Evolutionary conservation across 2,797 vertebrate genomes (phyloP).

Genomic region (Serranus cabrilla): DNA sequence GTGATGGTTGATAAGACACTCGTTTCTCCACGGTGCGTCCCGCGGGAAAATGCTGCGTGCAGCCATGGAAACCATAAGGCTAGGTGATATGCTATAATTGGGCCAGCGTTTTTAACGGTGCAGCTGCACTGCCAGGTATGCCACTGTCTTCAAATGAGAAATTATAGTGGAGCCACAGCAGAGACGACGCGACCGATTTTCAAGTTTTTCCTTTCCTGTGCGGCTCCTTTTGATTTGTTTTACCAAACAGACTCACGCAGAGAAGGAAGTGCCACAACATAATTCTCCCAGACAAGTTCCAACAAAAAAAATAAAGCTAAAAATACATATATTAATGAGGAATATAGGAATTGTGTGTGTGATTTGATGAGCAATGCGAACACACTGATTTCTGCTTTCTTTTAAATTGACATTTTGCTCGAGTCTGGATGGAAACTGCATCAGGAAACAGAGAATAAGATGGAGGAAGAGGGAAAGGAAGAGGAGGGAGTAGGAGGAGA

Average conservation of each 20-base stretch:
- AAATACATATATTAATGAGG: neutral
- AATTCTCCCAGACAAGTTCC: constrained; percentile 24
- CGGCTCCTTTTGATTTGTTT: constrained; percentile 42
- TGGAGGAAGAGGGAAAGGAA: constrained; percentile 59
- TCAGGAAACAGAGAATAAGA: constrained; percentile 57
- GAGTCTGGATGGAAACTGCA: constrained; percentile 43
- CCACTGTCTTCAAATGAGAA: constrained; percentile 87
- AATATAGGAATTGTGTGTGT: neutral
- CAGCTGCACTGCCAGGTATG: constrained; percentile 88
- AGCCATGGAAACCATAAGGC: constrained; percentile 95
- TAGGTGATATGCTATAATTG: constrained; percentile 93
- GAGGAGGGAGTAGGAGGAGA: constrained; percentile 62
- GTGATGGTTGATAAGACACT: constrained; percentile 94
- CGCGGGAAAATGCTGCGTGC: constrained; percentile 89
- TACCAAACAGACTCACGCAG: constrained; percentile 27
- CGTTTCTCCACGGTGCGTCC: constrained; percentile 91
- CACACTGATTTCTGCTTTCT: neutral
- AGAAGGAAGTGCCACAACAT: constrained; percentile 7
- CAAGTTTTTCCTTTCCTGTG: constrained; percentile 38
- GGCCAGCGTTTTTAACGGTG: constrained; percentile 88
- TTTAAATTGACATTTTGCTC: constrained; percentile 45
- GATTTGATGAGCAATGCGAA: neutral
- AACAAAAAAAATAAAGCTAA: constrained; percentile 14
- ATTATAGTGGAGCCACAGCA: constrained; percentile 79
- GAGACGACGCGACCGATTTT: constrained; percentile 63